Base-by-base conservation (phyloP, 2,888 invertebrate genomes). In the Philereme transversata region DNA sequence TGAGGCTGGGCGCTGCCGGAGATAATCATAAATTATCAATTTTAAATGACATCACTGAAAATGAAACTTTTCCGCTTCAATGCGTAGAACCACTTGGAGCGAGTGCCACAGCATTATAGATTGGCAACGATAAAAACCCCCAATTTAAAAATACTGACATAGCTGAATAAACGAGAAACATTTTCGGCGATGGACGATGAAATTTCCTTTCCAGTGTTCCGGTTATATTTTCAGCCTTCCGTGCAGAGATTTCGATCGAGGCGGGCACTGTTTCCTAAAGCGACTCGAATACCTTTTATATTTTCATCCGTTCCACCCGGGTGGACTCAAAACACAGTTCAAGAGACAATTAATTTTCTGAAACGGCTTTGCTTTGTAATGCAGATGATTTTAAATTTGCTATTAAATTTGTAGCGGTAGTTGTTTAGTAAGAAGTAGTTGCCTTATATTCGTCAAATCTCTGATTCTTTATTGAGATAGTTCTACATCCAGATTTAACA, bases 281-380 rank as follows among this genome's bases (percentile, higher is more conserved):
- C 74, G 70, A 56, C 64, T 65, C 66, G 71, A 76, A 76, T 77
- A 71, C 73, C 72, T 78, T 76, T 77, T 72, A 76, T 77, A 77
- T 79, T 79, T 68, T 78, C 72, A 73, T 75, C 72, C 70, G 73
- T 78, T 74, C 67, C 73, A 72, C 73, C 71, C 71, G 69, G 70
- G 64, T 67, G 64, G 57, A 74, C 68, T 68, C 75, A 73, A 77
- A 77, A 77, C 69, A 75, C 71, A 68, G 69, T 74, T 75, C 71
- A 73, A 71, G 68, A 74, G 65, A 74, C 71, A 73, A 73, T 72
- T 69, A 69, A 68, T 68, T 62, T 65, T 64, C 59, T 57, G 60
- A 59, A 65, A 59, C 55, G 55, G 57, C 66, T 62, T 59, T 73
- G 63, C 57, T 67, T 50, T 45, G 52, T 64, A 64, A 63, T 53